A percentile compares a stretch with the other conserved stretches of the same genome.
Evolutionary conservation across 1,140 invertebrate species (phyloP).

Genomic region (Pachyrhynchus sulphureomaculatus): DNA sequence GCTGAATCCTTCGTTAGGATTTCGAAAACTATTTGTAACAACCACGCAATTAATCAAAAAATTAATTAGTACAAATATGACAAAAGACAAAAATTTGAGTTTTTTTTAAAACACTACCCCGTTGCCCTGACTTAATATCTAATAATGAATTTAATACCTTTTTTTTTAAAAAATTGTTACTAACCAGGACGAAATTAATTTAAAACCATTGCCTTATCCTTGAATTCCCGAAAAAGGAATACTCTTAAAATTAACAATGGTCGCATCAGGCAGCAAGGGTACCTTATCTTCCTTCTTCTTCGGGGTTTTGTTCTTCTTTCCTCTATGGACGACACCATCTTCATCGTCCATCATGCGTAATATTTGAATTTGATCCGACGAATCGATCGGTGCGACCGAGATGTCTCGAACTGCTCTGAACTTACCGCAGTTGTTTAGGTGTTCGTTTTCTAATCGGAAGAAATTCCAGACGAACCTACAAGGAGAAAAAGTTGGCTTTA

Average conservation of each 20-base stretch:
- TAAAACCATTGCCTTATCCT: no score
- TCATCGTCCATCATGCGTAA: slow-evolving; percentile 74
- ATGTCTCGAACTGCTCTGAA: slow-evolving; percentile 90
- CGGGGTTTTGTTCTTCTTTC: slow-evolving; percentile 55
- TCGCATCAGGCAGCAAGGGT: slow-evolving; percentile 57
- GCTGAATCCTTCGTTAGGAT: no score
- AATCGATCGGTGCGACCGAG: slow-evolving; percentile 80
- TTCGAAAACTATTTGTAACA: no score
- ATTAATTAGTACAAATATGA: no score
- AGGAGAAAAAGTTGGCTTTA: not conserved
- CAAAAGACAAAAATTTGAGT: no score
- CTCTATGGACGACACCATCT: slow-evolving; percentile 62
- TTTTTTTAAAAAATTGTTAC: no score
- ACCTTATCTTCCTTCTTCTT: slow-evolving; percentile 59
- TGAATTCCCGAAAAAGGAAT: slow-evolving; percentile 33
- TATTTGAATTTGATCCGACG: slow-evolving; percentile 70
- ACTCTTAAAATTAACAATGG: slow-evolving; percentile 42
- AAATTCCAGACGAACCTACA: slow-evolving; percentile 88
- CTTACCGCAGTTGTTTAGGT: slow-evolving; percentile 93
- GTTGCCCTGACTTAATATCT: no score
- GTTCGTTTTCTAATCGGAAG: slow-evolving; percentile 91
- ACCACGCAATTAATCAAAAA: no score
- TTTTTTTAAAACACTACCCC: no score
- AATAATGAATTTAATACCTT: no score
- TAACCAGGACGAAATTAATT: no score